A percentile compares a stretch with the other conserved stretches of the same genome.
These are phyloP conservation scores for Gibbula magus DNA, from an alignment of 2,888 invertebrate genomes.

Conservation along the genomic window DNA sequence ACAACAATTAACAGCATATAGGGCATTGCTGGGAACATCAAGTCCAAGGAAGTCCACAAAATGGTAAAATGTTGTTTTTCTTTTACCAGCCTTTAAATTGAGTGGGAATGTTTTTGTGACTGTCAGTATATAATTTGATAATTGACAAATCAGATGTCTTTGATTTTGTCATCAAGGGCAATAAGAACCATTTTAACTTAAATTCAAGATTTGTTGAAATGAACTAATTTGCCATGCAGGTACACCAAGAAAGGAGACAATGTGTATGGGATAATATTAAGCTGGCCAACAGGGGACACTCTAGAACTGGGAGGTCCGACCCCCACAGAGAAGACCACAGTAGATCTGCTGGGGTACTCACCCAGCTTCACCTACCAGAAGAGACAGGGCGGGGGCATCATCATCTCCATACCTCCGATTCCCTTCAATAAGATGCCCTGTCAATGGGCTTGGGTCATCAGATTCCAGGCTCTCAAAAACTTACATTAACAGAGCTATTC, in stretches of 20 bases:
- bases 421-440: constrained; percentile 43
- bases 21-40: too few species aligned
- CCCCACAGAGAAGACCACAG: constrained; percentile 62
- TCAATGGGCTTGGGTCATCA: constrained; percentile 55
- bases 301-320: constrained; percentile 77
- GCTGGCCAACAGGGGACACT: constrained; percentile 82
- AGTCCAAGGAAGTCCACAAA: too few species aligned
- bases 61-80: too few species aligned
- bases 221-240: too few species aligned
- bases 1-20: too few species aligned
- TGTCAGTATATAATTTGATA: too few species aligned
- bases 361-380: constrained; percentile 33
- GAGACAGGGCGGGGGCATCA: constrained; percentile 41
- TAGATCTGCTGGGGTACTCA: constrained; percentile 77
- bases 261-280: constrained; percentile 82
- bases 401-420: constrained; percentile 48
- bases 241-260: constrained; percentile 59
- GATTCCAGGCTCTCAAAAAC: constrained; percentile 28
- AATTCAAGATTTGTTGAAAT: too few species aligned
- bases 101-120: too few species aligned
- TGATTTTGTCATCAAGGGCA: too few species aligned
- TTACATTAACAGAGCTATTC: constrained; percentile 14
- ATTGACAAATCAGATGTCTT: too few species aligned
- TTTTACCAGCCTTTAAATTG: too few species aligned
- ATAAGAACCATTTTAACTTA: too few species aligned